Evolutionary conservation across 2,797 vertebrate species (phyloP).

Genomic region (Typhlichthys subterraneus): DNA sequence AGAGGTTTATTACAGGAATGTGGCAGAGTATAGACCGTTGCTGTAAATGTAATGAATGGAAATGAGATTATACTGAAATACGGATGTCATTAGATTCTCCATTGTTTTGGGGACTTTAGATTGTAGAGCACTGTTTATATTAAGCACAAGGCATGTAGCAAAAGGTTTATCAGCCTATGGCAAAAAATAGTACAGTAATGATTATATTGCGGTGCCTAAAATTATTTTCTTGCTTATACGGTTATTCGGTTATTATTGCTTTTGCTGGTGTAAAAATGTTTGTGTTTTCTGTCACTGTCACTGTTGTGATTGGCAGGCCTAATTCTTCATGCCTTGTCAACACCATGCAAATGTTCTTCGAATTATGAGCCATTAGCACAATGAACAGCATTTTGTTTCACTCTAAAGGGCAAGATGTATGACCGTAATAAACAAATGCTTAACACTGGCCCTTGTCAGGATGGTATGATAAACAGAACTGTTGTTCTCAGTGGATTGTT

Average conservation of each 20-base stretch:
- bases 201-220: no score
- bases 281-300: constrained; percentile 25
- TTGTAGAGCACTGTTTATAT: no score
- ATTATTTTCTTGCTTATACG: no score
- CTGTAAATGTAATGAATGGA: no score
- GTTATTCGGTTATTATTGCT: no score
- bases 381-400: constrained; percentile 47
- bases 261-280: constrained; percentile 14
- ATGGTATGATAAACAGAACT: constrained; percentile 9
- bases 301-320: constrained; percentile 54
- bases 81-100: no score
- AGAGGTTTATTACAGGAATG: no score
- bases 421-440: constrained; percentile 44
- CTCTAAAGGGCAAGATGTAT: constrained; percentile 45
- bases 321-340: constrained; percentile 56
- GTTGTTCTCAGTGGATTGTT: constrained; percentile 23
- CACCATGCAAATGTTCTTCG: constrained; percentile 45
- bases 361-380: constrained; percentile 51
- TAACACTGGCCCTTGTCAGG: constrained; percentile 9
- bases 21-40: no score
- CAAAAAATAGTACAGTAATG: no score
- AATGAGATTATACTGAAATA: no score
- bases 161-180: neutral
- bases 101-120: no score
- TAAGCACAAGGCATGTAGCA: no score